Percentiles rank a stretch among this genome's conserved stretches.
These are phyloP conservation scores for Caenorhabditis sp. DNA, from an alignment of 2,888 invertebrate species.

Conservation along the genomic window DNA sequence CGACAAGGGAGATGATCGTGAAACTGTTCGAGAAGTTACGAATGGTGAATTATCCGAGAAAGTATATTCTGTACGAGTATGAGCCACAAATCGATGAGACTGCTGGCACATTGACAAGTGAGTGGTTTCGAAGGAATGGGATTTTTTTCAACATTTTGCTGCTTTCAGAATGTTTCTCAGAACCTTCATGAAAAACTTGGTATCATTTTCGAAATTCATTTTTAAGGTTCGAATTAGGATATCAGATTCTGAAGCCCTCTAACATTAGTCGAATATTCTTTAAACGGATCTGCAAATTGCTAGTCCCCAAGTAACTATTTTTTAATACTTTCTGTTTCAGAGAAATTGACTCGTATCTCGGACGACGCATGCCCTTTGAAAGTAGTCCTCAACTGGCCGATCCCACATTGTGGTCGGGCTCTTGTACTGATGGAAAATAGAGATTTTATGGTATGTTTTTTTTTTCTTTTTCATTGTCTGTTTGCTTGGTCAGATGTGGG, in stretches of 20 bases:
- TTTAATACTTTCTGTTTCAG: conserved; percentile 78
- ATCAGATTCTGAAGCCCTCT: no score
- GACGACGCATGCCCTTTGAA: conserved; percentile 85
- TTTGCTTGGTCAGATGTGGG: conserved; percentile 40
- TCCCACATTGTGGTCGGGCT: conserved; percentile 81
- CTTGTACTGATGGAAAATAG: conserved; percentile 86
- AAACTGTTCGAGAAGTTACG: conserved; percentile 86
- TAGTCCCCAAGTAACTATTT: neutral
- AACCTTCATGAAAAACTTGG: no score
- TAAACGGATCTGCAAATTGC: neutral
- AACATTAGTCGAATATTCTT: no score
- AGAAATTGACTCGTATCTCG: conserved; percentile 84
- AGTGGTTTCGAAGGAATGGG: conserved; percentile 22
- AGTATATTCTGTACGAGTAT: conserved; percentile 86
- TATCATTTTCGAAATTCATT: no score
- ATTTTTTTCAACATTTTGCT: no score
- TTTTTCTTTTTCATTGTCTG: conserved; percentile 3
- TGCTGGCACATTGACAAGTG: conserved; percentile 70
- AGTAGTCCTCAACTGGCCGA: conserved; percentile 85
- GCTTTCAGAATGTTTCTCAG: no score
- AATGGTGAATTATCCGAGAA: conserved; percentile 86
- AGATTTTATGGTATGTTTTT: conserved; percentile 85
- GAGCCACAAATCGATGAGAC: conserved; percentile 67
- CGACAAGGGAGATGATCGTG: conserved; percentile 85
- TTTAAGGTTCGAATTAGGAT: no score